These are phyloP conservation scores for Eugnorisma glareosa DNA, from an alignment of 2,888 invertebrate species.

Conservation along the genomic window DNA sequence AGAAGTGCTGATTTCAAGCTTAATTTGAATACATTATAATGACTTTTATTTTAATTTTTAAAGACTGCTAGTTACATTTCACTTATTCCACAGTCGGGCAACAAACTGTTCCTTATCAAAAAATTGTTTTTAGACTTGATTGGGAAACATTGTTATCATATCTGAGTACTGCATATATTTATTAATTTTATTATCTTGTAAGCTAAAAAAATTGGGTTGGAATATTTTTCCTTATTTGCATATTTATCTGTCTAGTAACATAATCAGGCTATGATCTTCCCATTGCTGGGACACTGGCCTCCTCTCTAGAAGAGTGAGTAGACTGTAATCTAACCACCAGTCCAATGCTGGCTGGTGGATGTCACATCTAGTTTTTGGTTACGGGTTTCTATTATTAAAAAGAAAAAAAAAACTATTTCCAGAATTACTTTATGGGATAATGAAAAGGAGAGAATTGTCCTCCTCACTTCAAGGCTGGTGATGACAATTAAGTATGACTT, in stretches of 20 bases:
- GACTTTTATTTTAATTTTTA: background rate
- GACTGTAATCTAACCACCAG: background rate
- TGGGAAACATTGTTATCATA: slow-evolving; percentile 25
- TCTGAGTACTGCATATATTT: slow-evolving; percentile 18
- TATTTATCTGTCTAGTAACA: background rate
- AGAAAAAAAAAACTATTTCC: slow-evolving; percentile 65
- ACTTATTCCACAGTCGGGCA: background rate
- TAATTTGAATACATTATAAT: background rate
- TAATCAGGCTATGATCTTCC: background rate
- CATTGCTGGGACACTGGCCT: background rate
- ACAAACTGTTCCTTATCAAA: background rate
- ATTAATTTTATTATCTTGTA: slow-evolving; percentile 3
- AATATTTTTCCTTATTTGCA: slow-evolving; percentile 4
- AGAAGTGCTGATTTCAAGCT: background rate
- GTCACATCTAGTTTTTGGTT: background rate
- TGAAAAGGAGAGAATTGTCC: slow-evolving; percentile 94
- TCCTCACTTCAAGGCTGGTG: slow-evolving; percentile 93
- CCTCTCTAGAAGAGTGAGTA: background rate
- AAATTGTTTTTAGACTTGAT: background rate
- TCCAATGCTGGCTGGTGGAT: background rate
- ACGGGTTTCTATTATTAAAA: background rate
- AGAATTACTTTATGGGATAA: slow-evolving; percentile 97
- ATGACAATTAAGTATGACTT: slow-evolving; percentile 96
- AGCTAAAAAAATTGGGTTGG: background rate
- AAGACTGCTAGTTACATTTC: background rate